Evolutionary conservation across 2,797 vertebrate genomes (phyloP).

Genomic region (Arrhamphus sclerolepis): DNA sequence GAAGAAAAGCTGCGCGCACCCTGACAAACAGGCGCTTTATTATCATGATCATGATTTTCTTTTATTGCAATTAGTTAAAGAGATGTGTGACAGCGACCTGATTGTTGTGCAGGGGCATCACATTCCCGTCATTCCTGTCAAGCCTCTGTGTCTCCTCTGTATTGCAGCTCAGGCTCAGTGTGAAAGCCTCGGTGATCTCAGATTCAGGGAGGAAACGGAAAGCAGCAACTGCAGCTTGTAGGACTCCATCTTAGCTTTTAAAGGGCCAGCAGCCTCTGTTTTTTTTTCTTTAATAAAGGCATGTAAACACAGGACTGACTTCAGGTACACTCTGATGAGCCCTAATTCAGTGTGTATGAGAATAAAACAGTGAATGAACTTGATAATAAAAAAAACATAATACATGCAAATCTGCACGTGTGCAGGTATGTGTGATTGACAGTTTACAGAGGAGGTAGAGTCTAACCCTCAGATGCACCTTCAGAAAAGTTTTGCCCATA

Average conservation of each 20-base stretch:
- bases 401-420: no score
- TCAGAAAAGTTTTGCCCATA: no score
- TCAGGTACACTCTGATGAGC: conserved; percentile 22
- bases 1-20: no score
- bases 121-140: conserved; percentile 18
- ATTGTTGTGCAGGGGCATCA: conserved; percentile 28
- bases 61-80: conserved; percentile 32
- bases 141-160: background rate
- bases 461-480: no score
- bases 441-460: no score
- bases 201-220: conserved; percentile 80
- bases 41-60: no score
- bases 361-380: background rate
- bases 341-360: no score
- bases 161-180: conserved; percentile 47
- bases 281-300: background rate
- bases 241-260: conserved; percentile 81
- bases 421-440: no score
- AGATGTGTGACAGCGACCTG: conserved; percentile 49
- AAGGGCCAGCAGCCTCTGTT: conserved; percentile 67
- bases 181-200: conserved; percentile 54
- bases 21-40: conserved; percentile 24
- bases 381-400: no score
- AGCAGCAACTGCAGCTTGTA: conserved; percentile 72
- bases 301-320: conserved; percentile 33